Conservation (phyloP, 2,797 vertebrate species). For the Sebastes itinus region DNA sequence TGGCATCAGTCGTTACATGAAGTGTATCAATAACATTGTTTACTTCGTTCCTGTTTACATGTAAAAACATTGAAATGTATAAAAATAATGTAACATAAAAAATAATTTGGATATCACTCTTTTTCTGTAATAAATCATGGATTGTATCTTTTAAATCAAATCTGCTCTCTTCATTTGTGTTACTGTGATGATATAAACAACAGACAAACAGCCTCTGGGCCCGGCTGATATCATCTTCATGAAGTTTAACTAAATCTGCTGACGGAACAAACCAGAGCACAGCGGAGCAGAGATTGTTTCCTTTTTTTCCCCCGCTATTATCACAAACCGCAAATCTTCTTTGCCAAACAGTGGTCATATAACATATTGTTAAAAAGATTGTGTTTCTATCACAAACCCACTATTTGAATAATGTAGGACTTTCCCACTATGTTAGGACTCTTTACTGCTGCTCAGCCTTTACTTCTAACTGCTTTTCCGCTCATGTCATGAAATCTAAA, state of each 20-base stretch:
- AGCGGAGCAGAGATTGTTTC: conserved; percentile 14
- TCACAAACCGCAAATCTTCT: conserved; percentile 48
- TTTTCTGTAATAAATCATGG: conserved; percentile 88
- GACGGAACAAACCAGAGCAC: conserved; percentile 36
- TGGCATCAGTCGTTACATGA: conserved; percentile 68
- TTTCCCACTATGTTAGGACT: conserved; percentile 71
- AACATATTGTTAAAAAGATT: conserved; percentile 70
- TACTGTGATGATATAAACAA: not conserved
- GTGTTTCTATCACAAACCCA: conserved; percentile 70
- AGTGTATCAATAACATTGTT: conserved; percentile 81
- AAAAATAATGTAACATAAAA: conserved; percentile 76
- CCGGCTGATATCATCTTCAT: conserved; percentile 5
- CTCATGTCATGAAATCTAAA: conserved; percentile 60
- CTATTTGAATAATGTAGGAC: conserved; percentile 67
- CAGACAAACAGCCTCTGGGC: not conserved
- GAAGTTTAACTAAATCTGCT: conserved; percentile 45
- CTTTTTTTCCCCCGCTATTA: conserved; percentile 31
- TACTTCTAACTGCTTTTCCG: conserved; percentile 48
- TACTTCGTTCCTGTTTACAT: conserved; percentile 88
- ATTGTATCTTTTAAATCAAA: conserved; percentile 79
- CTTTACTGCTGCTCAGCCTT: conserved; percentile 18
- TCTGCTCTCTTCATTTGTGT: conserved; percentile 34
- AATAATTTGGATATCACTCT: conserved; percentile 86
- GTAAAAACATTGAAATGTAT: conserved; percentile 79
- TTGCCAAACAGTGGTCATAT: conserved; percentile 37